Percentiles rank a stretch among this genome's conserved stretches.
Evolutionary conservation across 2,888 invertebrate species (phyloP).

Genomic region (Tenodera sinensis): DNA sequence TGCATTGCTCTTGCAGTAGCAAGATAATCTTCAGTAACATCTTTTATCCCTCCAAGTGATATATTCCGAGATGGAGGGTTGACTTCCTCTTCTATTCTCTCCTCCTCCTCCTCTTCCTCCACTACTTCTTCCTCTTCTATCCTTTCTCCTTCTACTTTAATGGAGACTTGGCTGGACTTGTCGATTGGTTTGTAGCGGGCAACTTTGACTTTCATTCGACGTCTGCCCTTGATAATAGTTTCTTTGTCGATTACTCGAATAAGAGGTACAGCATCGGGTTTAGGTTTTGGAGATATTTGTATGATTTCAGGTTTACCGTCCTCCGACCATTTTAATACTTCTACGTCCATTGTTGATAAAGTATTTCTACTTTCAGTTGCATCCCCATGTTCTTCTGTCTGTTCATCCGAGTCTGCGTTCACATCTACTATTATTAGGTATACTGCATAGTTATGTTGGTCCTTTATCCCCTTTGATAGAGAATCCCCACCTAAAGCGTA

Average conservation of each 20-base stretch:
- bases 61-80: background rate
- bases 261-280: background rate
- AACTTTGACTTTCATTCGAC: background rate
- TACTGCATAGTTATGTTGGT: no score
- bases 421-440: no score
- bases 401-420: no score
- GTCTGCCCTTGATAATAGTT: background rate
- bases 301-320: background rate
- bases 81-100: no score
- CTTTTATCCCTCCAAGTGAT: background rate
- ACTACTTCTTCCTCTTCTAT: no score
- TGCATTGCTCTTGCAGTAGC: no score
- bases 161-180: background rate
- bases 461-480: no score
- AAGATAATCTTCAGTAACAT: background rate
- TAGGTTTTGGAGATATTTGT: background rate
- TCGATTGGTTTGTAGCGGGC: background rate
- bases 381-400: no score
- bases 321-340: background rate
- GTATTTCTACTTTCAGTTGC: no score
- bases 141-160: background rate
- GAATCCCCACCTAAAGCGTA: no score
- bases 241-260: background rate
- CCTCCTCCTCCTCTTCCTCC: no score
- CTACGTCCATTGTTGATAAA: background rate